Base-by-base conservation (phyloP, 2,113 vertebrate genomes). In the Girardinichthys multiradiatus region DNA sequence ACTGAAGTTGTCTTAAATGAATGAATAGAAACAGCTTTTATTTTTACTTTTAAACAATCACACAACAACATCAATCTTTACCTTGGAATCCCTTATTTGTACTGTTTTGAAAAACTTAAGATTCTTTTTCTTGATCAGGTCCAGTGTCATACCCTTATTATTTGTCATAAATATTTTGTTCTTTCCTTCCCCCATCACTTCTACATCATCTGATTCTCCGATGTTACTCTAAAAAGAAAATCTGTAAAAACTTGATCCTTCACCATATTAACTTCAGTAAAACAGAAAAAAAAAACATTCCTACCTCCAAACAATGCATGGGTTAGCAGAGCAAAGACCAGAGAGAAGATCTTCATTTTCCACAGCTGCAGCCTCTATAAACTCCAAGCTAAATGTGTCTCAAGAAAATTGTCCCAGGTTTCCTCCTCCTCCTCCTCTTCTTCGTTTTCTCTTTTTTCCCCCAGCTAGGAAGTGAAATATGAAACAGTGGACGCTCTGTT, bases 291-390 rank as follows among this genome's bases (percentile, higher is more conserved):
- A 64, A 45, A 73, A 60, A 75, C 59, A 35, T 76, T 74, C 94
- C 87, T 94, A 95, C 94, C 93, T 93, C 65, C 84, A 61, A 90
- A 76, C 35, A 94, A 85, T 2, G 82, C 73, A 75, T 70, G 91
- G 82, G 82, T 88, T 80, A 95, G 88, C 68, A 95, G 77, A 89
- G 90, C 84, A 26, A 90, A 84, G 57, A 94, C 65, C 83, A 92
- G 88, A 73, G 90, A 89, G 68, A 70, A 92, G 91, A 93, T 89
- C 90, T 93, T 92, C 94, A 95, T 95, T 92, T 92, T 94, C 87
- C 91, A 89, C 86, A 21, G 76, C 85, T 79, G 88, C 80, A 80
- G 84, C 81, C 92, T 93, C 94, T 89, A 94, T 91, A 92, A 90
- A 94, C 85, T 84, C 65, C 33, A 27, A 83, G 74, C 81, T 86